A percentile compares a stretch with the other conserved stretches of the same genome.
Conservation (phyloP, 2,113 vertebrate genomes). For the Caloenas nicobarica region DNA sequence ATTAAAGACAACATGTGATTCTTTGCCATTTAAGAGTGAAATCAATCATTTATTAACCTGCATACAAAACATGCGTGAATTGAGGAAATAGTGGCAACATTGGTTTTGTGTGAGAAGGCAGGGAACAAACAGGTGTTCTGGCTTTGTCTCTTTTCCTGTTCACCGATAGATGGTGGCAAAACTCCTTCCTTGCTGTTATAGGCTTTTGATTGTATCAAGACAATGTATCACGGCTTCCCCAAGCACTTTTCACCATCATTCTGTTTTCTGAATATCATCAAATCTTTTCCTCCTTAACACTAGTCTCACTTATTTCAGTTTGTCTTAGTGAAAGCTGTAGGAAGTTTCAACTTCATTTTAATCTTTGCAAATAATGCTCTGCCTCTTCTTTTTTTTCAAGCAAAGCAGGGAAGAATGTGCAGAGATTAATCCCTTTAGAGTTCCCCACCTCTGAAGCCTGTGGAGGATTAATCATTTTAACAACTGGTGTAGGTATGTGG, state of each 20-base stretch:
- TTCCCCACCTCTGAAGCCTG: not conserved
- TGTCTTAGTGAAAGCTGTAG: not conserved
- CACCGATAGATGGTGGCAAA: constrained; percentile 52
- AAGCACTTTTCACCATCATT: not conserved
- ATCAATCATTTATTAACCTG: not conserved
- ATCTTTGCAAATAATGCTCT: not conserved
- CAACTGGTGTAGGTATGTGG: not conserved
- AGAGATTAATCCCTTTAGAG: not conserved
- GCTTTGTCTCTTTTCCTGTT: not conserved
- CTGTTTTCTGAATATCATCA: not conserved
- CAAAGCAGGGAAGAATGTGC: not conserved
- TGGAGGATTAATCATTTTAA: not conserved
- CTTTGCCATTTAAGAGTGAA: not conserved
- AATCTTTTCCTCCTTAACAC: not conserved
- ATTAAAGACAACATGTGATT: not conserved
- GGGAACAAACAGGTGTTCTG: rapidly evolving
- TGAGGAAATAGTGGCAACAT: not conserved
- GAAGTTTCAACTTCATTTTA: not conserved
- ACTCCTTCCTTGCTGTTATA: not conserved
- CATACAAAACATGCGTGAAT: not conserved
- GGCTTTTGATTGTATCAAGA: not conserved
- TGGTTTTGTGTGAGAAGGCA: not conserved
- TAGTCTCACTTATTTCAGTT: not conserved
- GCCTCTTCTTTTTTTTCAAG: not conserved
- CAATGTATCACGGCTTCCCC: rapidly evolving